Percentiles rank a stretch among this genome's conserved stretches.
These are phyloP conservation scores for Campylorhamphus procurvoides DNA, from an alignment of 2,113 vertebrate species.

Conservation along the genomic window DNA sequence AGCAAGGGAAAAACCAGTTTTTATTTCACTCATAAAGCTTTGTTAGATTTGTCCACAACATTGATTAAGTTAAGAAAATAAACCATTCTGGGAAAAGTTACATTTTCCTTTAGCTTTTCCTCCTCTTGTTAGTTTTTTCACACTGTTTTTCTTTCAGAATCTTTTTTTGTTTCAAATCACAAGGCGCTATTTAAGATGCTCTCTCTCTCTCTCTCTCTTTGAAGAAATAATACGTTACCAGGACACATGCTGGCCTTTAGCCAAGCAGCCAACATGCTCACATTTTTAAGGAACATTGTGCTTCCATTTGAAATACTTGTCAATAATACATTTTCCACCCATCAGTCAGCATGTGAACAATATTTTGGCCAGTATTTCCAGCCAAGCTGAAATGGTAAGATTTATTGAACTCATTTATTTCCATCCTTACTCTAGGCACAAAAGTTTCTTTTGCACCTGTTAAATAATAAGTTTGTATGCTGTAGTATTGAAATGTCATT, in stretches of 20 bases:
- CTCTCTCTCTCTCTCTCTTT: background rate
- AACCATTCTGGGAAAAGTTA: background rate
- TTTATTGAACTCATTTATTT: fast-evolving
- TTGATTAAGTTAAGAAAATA: background rate
- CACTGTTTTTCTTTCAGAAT: background rate
- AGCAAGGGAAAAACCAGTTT: background rate
- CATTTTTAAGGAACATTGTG: background rate
- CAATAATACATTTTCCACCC: background rate
- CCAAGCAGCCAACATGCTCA: background rate
- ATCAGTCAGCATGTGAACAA: background rate
- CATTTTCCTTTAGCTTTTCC: background rate
- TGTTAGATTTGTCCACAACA: background rate
- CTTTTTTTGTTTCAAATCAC: background rate
- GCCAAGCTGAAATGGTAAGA: background rate
- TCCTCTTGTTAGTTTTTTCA: fast-evolving
- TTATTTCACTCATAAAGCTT: background rate
- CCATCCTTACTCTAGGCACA: background rate
- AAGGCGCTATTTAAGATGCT: background rate
- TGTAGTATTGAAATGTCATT: background rate
- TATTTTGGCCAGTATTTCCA: background rate
- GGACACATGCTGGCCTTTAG: background rate
- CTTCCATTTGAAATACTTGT: background rate
- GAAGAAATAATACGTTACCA: background rate
- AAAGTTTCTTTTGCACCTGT: background rate
- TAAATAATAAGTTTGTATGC: background rate